Percentiles rank a stretch among this genome's conserved stretches.
Conservation (phyloP, 2,888 invertebrate genomes). For the Minunthozetes semirufus region DNA sequence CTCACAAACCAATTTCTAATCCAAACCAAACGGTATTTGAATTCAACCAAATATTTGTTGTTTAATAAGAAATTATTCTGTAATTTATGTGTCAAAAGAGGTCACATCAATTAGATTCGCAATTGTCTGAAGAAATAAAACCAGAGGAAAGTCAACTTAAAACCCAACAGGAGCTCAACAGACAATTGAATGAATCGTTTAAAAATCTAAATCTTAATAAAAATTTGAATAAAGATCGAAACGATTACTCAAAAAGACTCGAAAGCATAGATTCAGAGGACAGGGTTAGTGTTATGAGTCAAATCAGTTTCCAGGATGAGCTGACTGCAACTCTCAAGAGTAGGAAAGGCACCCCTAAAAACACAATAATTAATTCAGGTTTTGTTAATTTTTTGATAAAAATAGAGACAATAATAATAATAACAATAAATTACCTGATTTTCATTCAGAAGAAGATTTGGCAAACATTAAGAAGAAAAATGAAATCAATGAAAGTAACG, state of each 20-base stretch:
- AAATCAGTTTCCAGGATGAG: conserved; percentile 23
- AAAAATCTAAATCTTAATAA: conserved; percentile 13
- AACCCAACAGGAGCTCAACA: not conserved
- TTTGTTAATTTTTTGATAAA: not conserved
- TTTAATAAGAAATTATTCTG: not conserved
- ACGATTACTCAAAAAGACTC: not conserved
- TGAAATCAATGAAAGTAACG: not conserved
- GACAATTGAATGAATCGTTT: conserved; percentile 23
- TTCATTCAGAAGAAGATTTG: not conserved
- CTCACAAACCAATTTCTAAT: not conserved
- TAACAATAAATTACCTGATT: not conserved
- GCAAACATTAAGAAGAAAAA: not conserved
- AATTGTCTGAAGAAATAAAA: conserved; percentile 2
- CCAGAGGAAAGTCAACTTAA: conserved; percentile 5
- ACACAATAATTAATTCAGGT: not conserved
- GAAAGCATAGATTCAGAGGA: not conserved
- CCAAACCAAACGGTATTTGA: conserved; percentile 3
- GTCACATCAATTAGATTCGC: not conserved
- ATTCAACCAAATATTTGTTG: not conserved
- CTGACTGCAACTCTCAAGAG: conserved; percentile 1
- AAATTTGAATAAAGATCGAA: conserved; percentile 7
- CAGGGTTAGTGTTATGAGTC: not conserved
- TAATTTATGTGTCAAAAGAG: not conserved
- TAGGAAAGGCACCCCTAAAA: not conserved
- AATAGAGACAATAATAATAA: not conserved